Percentiles rank a stretch among this genome's conserved stretches.
Conservation (phyloP, 2,113 vertebrate species). For the Caretta caretta region DNA sequence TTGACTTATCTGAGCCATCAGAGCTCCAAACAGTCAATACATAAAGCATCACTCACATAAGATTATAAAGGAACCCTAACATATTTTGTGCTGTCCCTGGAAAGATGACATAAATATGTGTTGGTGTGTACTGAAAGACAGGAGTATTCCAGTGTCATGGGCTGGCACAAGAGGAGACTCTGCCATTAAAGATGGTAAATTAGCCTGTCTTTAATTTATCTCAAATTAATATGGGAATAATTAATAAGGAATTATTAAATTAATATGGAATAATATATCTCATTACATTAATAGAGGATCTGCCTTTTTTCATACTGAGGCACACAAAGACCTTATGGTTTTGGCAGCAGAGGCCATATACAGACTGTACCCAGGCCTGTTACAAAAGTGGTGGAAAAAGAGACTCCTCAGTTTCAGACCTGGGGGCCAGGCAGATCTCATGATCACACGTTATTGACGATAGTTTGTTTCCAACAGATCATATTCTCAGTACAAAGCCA, state of each 20-base stretch:
- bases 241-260: too few relatives aligned
- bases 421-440: background rate
- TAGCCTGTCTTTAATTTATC: too few relatives aligned
- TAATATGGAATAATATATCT: too few relatives aligned
- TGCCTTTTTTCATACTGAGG: background rate
- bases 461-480: background rate
- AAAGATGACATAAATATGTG: background rate
- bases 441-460: background rate
- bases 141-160: too few relatives aligned
- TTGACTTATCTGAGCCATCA: background rate
- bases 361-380: background rate
- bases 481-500: background rate
- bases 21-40: background rate
- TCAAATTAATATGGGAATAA: too few relatives aligned
- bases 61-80: accelerated
- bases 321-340: background rate
- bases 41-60: background rate
- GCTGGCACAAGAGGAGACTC: background rate
- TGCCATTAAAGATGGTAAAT: too few relatives aligned
- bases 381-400: background rate
- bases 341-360: background rate
- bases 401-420: background rate
- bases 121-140: background rate
- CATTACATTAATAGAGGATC: too few relatives aligned
- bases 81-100: background rate